Base-by-base conservation (phyloP, 1,140 invertebrate species). In the Drosophila nikananu region DNA sequence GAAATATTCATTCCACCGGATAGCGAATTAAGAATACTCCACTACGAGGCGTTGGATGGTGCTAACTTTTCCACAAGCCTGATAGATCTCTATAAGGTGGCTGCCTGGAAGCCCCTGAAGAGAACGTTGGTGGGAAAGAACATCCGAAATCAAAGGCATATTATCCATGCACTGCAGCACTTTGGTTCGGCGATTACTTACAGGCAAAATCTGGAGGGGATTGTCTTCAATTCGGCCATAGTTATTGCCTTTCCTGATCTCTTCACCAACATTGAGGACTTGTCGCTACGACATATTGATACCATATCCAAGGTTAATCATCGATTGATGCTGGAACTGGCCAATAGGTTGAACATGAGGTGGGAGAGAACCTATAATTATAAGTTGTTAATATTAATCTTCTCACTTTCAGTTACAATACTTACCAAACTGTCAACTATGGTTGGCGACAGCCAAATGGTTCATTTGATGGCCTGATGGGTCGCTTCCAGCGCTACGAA, bases 241-340 rank as follows among this genome's bases (percentile, higher is more conserved):
- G 92, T 93, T 2, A 91, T 93, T 46, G 92, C 90, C n/a, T 93
- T 93, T 81, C 92, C 92, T 4, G 92, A 93, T 77, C n/a, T 91
- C 3, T 93, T 93, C 49, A 91, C 81, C 32, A 70, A 81, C 42
- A 83, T 93, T 17, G 80, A 92, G 17, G 94, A 94, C 75, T 72
- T 94, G 35, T 92, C 84, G 5, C 63, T 93, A 58, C 80, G 94
- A 0, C 94, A 94, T 52, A 93, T 94, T 25, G 94, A 94, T 42
- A 94, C 94, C 2, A 94, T 94, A 61, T 94, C 94, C 0, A 94
- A 94, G 62, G 81, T 94, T 0, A 94, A 94, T 55, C 94, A 94
- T 80, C 94, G 93, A 5, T 67, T 95, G 1, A 90, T 94, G 25
- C 77, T 93, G 63, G 86, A 94, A 25, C 76, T 93, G 46, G 93